These are phyloP conservation scores for Daktulosphaira vitifoliae DNA, from an alignment of 1,140 invertebrate genomes.

Conservation along the genomic window DNA sequence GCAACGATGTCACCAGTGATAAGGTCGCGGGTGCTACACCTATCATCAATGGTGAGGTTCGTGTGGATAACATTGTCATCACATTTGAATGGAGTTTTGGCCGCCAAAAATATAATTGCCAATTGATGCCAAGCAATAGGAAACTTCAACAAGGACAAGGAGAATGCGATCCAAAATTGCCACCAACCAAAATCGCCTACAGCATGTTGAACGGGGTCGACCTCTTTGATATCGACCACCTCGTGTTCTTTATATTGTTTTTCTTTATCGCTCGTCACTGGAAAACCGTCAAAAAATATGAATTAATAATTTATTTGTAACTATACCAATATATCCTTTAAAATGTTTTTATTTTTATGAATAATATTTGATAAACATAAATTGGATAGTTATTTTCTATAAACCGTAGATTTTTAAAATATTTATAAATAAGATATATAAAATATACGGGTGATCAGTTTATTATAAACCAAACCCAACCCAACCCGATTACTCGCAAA, in stretches of 20 bases:
- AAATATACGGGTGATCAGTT: too few species aligned
- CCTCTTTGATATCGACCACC: not conserved
- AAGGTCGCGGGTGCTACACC: slow-evolving; percentile 17
- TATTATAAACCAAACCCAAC: too few species aligned
- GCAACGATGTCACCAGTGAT: slow-evolving; percentile 36
- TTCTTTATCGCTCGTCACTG: not conserved
- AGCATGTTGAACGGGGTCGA: slow-evolving; percentile 43
- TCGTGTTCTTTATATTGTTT: not conserved
- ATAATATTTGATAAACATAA: too few species aligned
- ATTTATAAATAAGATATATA: too few species aligned
- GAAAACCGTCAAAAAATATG: too few species aligned
- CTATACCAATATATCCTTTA: too few species aligned
- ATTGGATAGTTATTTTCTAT: too few species aligned
- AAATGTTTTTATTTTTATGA: too few species aligned
- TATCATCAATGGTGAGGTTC: not conserved
- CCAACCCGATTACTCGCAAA: too few species aligned
- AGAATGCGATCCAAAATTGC: slow-evolving; percentile 53
- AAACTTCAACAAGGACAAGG: slow-evolving; percentile 56
- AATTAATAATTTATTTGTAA: too few species aligned
- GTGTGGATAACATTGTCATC: slow-evolving; percentile 1
- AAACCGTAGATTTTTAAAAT: too few species aligned
- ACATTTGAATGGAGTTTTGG: slow-evolving; percentile 53
- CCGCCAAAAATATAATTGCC: slow-evolving; percentile 57
- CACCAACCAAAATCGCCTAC: slow-evolving; percentile 53
- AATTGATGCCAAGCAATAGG: slow-evolving; percentile 59